Conservation (phyloP, 2,888 invertebrate species). For the Monoplex corrugatus region DNA sequence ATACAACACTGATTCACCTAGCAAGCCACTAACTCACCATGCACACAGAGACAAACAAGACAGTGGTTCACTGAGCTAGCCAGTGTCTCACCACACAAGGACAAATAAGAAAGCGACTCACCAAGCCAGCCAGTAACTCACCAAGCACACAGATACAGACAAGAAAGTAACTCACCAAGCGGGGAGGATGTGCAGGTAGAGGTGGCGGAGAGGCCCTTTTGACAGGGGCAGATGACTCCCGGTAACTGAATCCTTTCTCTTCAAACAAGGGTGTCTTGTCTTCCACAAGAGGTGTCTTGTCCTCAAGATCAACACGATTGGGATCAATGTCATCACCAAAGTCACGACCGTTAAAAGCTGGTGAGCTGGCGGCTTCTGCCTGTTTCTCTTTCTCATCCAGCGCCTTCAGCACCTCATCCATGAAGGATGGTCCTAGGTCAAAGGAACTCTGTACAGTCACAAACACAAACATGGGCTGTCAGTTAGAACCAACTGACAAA, state of each 20-base stretch:
- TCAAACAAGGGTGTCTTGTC: conserved; percentile 30
- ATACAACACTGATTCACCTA: too few relatives aligned
- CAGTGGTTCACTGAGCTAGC: too few relatives aligned
- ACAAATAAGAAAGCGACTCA: background rate
- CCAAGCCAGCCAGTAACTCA: too few relatives aligned
- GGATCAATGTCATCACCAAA: conserved; percentile 25
- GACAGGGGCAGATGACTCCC: background rate
- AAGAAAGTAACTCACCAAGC: conserved; percentile 52
- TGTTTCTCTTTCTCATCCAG: conserved; percentile 76
- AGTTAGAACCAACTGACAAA: too few relatives aligned
- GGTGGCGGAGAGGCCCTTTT: conserved; percentile 54
- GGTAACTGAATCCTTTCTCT: conserved; percentile 26
- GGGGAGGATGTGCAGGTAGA: conserved; percentile 58
- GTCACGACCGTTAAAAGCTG: conserved; percentile 38
- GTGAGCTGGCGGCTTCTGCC: conserved; percentile 59
- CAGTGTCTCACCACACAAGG: background rate
- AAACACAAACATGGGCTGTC: background rate
- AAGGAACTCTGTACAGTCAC: conserved; percentile 64
- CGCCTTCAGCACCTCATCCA: conserved; percentile 93
- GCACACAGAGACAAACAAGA: too few relatives aligned
- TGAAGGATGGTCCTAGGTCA: conserved; percentile 89
- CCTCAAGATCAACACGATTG: conserved; percentile 35
- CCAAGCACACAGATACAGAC: background rate
- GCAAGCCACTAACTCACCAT: too few relatives aligned
- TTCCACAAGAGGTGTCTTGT: conserved; percentile 42